A percentile compares a stretch with the other conserved stretches of the same genome.
Conservation (phyloP, 2,113 vertebrate species). For the Toxotes chatareus region DNA sequence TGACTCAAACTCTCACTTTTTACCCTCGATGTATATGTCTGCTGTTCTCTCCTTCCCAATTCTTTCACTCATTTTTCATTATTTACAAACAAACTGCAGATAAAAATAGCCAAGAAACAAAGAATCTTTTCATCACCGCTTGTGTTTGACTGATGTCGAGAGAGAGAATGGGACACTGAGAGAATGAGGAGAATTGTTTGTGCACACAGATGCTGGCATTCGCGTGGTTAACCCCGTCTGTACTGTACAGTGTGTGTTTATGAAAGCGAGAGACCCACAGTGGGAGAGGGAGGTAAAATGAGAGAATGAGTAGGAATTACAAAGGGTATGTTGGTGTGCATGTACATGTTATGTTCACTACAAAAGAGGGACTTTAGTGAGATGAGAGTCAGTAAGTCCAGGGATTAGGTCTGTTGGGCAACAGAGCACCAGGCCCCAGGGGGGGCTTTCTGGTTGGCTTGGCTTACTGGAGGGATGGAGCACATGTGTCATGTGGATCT, state of each 20-base stretch:
- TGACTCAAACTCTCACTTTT: neutral
- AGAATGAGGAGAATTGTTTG: conserved; percentile 50
- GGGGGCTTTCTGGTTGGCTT: conserved; percentile 63
- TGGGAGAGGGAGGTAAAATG: conserved; percentile 45
- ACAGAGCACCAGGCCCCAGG: conserved; percentile 60
- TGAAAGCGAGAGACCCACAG: conserved; percentile 47
- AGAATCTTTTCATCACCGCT: conserved; percentile 23
- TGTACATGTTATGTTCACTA: conserved; percentile 54
- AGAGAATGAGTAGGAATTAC: conserved; percentile 65
- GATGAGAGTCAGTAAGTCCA: conserved; percentile 74
- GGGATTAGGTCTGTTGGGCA: conserved; percentile 79
- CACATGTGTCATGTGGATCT: conserved; percentile 64
- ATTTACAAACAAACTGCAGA: neutral
- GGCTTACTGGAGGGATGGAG: conserved; percentile 58
- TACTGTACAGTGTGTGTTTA: conserved; percentile 40
- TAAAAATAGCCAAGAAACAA: conserved; percentile 37
- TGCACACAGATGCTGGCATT: conserved; percentile 52
- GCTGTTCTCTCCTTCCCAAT: neutral
- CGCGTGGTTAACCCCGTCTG: conserved; percentile 41
- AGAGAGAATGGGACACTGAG: neutral
- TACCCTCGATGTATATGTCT: neutral
- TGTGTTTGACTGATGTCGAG: conserved; percentile 27
- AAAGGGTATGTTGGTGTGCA: conserved; percentile 61
- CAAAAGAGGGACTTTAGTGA: conserved; percentile 74
- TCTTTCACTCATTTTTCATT: neutral